Conservation (phyloP, 2,797 vertebrate genomes). For the Clamator glandarius region DNA sequence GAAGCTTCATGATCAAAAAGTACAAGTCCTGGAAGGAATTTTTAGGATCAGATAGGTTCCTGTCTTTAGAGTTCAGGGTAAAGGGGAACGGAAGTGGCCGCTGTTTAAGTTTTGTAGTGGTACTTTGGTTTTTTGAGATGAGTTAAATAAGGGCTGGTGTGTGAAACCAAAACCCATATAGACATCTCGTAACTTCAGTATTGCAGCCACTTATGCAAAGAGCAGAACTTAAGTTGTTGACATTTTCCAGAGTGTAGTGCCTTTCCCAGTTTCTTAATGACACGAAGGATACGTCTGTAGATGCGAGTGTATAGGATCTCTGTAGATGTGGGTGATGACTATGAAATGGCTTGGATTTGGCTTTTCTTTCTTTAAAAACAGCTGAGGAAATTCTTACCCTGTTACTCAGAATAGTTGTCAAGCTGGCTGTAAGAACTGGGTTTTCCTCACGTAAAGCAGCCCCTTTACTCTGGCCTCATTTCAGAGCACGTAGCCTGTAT, state of each 20-base stretch:
- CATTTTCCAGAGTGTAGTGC: too few species aligned
- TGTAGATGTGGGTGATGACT: background rate
- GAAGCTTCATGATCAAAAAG: background rate
- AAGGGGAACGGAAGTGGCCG: background rate
- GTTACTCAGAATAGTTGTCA: background rate
- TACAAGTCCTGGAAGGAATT: background rate
- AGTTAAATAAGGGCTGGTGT: background rate
- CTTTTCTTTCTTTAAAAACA: background rate
- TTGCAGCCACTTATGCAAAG: background rate
- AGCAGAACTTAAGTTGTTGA: background rate
- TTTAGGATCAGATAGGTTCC: background rate
- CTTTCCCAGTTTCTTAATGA: background rate
- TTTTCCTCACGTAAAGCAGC: background rate
- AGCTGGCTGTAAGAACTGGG: background rate
- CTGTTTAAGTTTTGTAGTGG: background rate
- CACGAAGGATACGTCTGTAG: rapidly evolving
- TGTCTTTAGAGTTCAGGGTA: background rate
- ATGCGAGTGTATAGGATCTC: rapidly evolving
- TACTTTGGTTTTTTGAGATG: background rate
- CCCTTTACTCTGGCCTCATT: background rate
- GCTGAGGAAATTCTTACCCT: background rate
- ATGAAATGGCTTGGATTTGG: background rate
- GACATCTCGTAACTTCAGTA: background rate
- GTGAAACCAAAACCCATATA: background rate
- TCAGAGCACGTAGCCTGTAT: background rate